Percentiles rank a stretch among this genome's conserved stretches.
phyloP scores from a whole-genome alignment of 92 coral and sea anemone genomes.

The Epizoanthus illoricatus region DNA sequence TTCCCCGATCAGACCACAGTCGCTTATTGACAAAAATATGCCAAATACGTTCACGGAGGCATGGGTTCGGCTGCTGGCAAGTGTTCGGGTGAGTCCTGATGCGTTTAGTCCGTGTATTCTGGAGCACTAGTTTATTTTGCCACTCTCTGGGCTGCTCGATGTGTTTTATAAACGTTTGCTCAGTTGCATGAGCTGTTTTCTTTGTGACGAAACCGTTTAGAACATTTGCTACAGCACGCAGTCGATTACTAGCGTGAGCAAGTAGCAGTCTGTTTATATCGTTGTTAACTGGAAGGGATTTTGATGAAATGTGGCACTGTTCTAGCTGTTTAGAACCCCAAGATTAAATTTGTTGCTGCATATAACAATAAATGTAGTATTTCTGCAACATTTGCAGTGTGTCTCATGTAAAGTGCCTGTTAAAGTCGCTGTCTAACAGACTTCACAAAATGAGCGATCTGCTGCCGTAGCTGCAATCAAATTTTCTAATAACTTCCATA shows the following conservation, averaged over 20 bases:
- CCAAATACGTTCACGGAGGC: not conserved
- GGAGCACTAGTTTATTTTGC: not conserved
- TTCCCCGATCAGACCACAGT: not conserved
- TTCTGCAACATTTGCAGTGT: no score
- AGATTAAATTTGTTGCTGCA: no score
- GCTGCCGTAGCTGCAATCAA: no score
- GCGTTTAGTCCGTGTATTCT: slow-evolving; percentile 3
- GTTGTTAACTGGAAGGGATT: not conserved
- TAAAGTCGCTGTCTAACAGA: no score
- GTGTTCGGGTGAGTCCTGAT: not conserved
- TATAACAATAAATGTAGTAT: no score
- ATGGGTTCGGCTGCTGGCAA: not conserved
- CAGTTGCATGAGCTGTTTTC: slow-evolving; percentile 1
- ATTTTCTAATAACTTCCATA: no score
- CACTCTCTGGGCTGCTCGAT: not conserved
- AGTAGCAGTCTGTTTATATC: not conserved
- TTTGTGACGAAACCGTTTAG: slow-evolving; percentile 1
- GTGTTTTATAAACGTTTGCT: slow-evolving; percentile 5
- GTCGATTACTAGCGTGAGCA: not conserved
- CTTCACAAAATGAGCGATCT: no score
- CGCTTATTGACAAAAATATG: not conserved
- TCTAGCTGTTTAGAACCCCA: no score
- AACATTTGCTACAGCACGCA: not conserved
- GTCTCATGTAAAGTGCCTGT: no score
- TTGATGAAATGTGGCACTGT: not conserved